phyloP scores from a whole-genome alignment of 1,140 invertebrate species.

The Drosophila asahinai region DNA sequence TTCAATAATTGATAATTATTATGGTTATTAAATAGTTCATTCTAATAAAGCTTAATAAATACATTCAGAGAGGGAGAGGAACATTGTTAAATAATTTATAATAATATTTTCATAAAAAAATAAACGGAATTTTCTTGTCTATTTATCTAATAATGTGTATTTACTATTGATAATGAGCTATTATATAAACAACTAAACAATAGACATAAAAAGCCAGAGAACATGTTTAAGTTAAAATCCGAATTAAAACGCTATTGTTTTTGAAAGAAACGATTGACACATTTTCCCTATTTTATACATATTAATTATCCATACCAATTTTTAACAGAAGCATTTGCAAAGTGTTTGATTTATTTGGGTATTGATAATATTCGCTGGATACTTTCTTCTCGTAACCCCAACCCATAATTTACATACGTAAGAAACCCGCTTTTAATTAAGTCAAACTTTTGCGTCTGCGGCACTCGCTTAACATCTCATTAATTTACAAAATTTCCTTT shows the following conservation, averaged over 20 bases:
- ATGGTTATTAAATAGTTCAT: background rate
- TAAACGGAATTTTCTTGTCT: background rate
- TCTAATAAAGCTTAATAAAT: too few relatives aligned
- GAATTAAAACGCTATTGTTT: too few relatives aligned
- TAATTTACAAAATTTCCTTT: slow-evolving; percentile 43
- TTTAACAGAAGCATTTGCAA: too few relatives aligned
- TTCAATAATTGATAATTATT: too few relatives aligned
- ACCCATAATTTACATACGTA: background rate
- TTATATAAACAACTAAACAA: background rate
- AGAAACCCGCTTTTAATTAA: slow-evolving; percentile 22
- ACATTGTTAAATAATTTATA: too few relatives aligned
- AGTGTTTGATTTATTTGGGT: background rate
- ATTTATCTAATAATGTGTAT: background rate
- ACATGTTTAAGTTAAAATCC: background rate
- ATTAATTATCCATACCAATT: background rate
- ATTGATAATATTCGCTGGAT: background rate
- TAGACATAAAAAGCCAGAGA: too few relatives aligned
- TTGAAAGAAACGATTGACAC: too few relatives aligned
- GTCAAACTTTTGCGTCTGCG: slow-evolving; percentile 6
- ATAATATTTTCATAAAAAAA: background rate
- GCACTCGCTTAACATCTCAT: slow-evolving; percentile 41
- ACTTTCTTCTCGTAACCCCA: background rate
- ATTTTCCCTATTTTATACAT: background rate
- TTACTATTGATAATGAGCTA: too few relatives aligned
- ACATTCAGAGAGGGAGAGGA: too few relatives aligned